These are phyloP conservation scores for Craterocephalus amniculus DNA, from an alignment of 2,797 vertebrate genomes.

Conservation along the genomic window DNA sequence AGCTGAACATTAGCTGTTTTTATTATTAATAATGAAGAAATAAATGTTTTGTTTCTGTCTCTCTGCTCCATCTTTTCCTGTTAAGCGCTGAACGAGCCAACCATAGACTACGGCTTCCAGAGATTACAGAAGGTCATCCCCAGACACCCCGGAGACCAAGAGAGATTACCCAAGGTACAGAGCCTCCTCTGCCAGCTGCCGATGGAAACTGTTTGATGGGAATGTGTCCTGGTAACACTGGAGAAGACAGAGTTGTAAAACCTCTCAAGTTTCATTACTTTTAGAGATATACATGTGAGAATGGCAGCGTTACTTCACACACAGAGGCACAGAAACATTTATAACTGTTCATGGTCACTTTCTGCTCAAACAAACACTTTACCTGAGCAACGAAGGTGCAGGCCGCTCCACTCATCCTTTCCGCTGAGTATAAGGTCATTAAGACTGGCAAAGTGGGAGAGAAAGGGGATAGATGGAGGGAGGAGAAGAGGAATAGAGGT, in stretches of 20 bases:
- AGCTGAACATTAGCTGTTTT: conserved; percentile 44
- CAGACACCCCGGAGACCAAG: conserved; percentile 96
- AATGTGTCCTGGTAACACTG: conserved; percentile 54
- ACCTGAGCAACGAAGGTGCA: conserved; percentile 67
- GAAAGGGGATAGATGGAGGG: conserved; percentile 55
- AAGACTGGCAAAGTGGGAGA: conserved; percentile 75
- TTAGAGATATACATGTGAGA: conserved; percentile 56
- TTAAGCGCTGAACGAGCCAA: conserved; percentile 96
- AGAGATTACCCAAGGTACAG: conserved; percentile 96
- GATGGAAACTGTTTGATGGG: conserved; percentile 50
- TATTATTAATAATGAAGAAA: conserved; percentile 51
- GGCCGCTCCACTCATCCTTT: conserved; percentile 74
- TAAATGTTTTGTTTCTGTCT: conserved; percentile 34
- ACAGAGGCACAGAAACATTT: conserved; percentile 64
- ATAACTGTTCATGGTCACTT: conserved; percentile 69
- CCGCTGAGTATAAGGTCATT: conserved; percentile 72
- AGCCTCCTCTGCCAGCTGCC: conserved; percentile 36
- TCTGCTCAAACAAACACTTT: conserved; percentile 68
- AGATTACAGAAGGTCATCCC: conserved; percentile 99
- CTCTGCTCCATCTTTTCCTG: conserved; percentile 44
- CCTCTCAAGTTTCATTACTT: conserved; percentile 65
- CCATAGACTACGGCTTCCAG: conserved; percentile 99
- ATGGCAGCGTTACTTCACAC: conserved; percentile 60
- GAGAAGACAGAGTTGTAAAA: conserved; percentile 46
- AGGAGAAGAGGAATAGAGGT: conserved; percentile 52